Evolutionary conservation across 1,140 invertebrate species (phyloP).

Genomic region (Medauroidea extradentata): DNA sequence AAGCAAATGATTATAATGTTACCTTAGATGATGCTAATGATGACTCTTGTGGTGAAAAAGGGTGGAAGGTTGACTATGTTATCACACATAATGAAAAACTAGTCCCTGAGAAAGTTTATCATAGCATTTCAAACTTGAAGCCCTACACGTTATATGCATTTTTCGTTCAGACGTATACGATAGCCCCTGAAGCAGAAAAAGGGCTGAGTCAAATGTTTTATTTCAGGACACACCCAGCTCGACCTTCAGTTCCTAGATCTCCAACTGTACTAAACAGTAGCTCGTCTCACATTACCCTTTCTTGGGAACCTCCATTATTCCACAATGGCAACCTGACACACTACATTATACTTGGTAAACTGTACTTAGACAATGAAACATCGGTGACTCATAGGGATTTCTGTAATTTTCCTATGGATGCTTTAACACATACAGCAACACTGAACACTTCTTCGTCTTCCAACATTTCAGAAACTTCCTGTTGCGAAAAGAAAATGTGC

Average conservation of each 20-base stretch:
- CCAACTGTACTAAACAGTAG: conserved; percentile 41
- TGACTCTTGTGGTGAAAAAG: not conserved
- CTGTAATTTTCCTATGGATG: conserved; percentile 41
- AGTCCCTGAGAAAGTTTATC: not conserved
- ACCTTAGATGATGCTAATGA: conserved; percentile 19
- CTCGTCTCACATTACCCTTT: conserved; percentile 47
- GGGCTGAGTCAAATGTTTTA: conserved; percentile 51
- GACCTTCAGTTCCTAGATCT: conserved; percentile 52
- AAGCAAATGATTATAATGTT: conserved; percentile 49
- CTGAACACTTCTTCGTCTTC: conserved; percentile 9
- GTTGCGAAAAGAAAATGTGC: conserved; percentile 23
- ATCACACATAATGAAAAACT: not conserved
- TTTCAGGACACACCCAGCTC: conserved; percentile 55
- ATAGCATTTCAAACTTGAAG: conserved; percentile 40
- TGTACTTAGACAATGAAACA: conserved; percentile 40
- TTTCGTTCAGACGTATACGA: conserved; percentile 58
- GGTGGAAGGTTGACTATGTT: not conserved
- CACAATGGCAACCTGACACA: conserved; percentile 61
- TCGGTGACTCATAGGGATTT: conserved; percentile 52
- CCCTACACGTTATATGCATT: conserved; percentile 62
- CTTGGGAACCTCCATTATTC: conserved; percentile 55
- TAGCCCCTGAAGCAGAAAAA: conserved; percentile 37
- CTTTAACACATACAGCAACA: conserved; percentile 21
- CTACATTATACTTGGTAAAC: conserved; percentile 51
- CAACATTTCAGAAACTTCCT: conserved; percentile 34